Conservation (phyloP, 2,888 invertebrate species). For the Ormia ochracea region DNA sequence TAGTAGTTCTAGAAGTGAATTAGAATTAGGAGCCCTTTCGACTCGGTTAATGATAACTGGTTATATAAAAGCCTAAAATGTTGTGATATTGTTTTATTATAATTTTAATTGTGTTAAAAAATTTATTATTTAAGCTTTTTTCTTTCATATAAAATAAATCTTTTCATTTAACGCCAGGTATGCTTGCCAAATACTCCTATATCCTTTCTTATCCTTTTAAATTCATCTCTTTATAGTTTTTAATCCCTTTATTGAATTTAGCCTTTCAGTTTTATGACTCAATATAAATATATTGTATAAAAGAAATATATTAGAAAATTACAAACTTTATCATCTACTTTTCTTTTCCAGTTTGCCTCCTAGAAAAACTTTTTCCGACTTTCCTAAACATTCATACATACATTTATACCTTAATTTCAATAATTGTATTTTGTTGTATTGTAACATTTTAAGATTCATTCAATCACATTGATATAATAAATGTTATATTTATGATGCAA, state of each 20-base stretch:
- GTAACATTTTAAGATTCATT: conserved; percentile 31
- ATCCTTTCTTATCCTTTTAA: neutral
- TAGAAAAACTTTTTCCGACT: conserved; percentile 31
- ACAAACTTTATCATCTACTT: conserved; percentile 8
- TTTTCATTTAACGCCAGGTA: no score
- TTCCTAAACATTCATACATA: conserved; percentile 36
- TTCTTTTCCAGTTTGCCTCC: neutral
- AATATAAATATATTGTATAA: neutral
- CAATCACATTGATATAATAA: conserved; percentile 44
- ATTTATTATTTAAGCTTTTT: no score
- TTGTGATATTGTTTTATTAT: no score
- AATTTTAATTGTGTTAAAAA: no score
- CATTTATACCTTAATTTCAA: conserved; percentile 51
- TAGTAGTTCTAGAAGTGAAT: no score
- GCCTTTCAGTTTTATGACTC: conserved; percentile 10
- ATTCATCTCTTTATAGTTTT: neutral
- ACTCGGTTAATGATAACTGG: no score
- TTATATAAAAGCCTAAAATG: no score
- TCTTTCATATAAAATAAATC: no score
- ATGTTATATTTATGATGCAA: conserved; percentile 33
- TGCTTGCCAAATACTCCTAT: neutral
- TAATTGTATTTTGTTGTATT: conserved; percentile 52
- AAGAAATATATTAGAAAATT: neutral
- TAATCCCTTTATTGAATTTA: conserved; percentile 31
- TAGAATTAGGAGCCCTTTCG: no score